These are phyloP conservation scores for Hypotaenidia philippensis DNA, from an alignment of 2,797 vertebrate species.

Conservation along the genomic window DNA sequence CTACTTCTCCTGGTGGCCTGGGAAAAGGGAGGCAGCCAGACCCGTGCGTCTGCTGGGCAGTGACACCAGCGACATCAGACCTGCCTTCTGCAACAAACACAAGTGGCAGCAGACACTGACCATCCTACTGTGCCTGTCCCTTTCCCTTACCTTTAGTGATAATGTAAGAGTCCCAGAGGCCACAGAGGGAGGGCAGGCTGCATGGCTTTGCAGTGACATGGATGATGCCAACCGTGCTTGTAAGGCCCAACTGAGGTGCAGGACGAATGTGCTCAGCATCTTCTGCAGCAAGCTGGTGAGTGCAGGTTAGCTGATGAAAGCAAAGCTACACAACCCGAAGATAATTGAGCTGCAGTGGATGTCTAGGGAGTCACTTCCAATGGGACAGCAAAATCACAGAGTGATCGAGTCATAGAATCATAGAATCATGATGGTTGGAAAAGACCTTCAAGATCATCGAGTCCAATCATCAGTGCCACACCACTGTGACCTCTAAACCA, in stretches of 20 bases:
- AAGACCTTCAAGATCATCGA: too few species aligned
- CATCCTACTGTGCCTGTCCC: not conserved
- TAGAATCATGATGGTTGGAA: too few species aligned
- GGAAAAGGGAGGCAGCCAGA: not conserved
- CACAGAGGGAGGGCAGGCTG: not conserved
- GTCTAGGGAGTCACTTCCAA: not conserved
- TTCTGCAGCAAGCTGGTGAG: not conserved
- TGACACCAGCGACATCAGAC: rapidly evolving
- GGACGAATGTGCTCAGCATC: not conserved
- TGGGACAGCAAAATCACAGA: not conserved
- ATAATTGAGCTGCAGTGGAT: not conserved
- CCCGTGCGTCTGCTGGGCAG: rapidly evolving
- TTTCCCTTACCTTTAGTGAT: not conserved
- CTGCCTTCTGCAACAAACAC: not conserved
- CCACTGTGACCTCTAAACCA: too few species aligned
- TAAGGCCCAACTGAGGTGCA: rapidly evolving
- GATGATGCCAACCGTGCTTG: not conserved
- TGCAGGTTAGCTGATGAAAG: not conserved
- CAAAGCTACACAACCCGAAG: not conserved
- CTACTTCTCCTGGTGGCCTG: not conserved
- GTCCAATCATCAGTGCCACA: too few species aligned
- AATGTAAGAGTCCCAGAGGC: not conserved
- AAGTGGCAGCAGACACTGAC: rapidly evolving
- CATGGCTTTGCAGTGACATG: rapidly evolving
- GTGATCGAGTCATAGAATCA: too few species aligned